Evolutionary conservation across 2,113 vertebrate species (phyloP).

Genomic region (Otus sunia): DNA sequence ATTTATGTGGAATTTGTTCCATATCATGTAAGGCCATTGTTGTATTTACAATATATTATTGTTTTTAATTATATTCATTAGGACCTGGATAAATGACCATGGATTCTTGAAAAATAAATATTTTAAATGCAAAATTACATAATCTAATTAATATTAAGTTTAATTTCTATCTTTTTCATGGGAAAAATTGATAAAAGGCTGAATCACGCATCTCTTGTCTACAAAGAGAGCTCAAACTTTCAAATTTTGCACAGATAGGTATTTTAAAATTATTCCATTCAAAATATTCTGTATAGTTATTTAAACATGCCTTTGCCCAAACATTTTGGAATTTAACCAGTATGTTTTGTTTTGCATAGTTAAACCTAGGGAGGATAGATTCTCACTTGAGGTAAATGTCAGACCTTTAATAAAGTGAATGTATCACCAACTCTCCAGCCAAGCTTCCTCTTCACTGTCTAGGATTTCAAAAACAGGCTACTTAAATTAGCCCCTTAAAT

Average conservation of each 20-base stretch:
- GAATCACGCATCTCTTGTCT: neutral
- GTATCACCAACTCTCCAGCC: neutral
- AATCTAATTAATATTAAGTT: neutral
- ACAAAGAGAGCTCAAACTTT: neutral
- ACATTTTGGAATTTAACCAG: neutral
- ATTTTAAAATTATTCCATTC: neutral
- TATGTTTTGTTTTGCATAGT: neutral
- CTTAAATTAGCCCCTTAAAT: neutral
- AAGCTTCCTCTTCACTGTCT: neutral
- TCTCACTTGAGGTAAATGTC: neutral
- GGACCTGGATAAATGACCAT: constrained; percentile 78
- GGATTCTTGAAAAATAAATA: neutral
- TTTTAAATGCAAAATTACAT: neutral
- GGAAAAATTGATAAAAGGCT: neutral
- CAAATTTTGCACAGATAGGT: neutral
- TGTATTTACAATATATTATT: constrained; percentile 52
- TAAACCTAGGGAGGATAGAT: neutral
- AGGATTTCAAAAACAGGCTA: neutral
- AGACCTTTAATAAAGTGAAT: neutral
- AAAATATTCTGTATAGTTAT: neutral
- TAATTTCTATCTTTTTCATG: neutral
- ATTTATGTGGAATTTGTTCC: constrained; percentile 66
- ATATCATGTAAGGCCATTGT: constrained; percentile 43
- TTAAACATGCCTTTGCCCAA: neutral
- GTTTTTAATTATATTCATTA: constrained; percentile 64